Base-by-base conservation (phyloP, 2,888 invertebrate genomes). In the Andrena praecox region DNA sequence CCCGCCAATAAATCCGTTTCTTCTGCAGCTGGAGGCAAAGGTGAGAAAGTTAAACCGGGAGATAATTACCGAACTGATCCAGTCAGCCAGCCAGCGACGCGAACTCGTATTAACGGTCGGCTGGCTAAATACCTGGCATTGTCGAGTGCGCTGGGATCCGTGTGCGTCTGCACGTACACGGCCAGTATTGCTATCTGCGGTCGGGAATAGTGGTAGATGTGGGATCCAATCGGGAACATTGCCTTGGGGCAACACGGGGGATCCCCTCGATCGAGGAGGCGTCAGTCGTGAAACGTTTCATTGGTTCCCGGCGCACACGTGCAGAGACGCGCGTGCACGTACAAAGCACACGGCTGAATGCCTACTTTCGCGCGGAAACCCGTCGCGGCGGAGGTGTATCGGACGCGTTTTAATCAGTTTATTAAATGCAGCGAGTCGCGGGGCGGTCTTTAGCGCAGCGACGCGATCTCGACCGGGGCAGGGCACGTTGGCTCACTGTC, bases 281-380 rank as follows among this genome's bases (percentile, higher is more conserved):
- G 89, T 90, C 87, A 88, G 87, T 80, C 88, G 85, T 84, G 86
- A 89, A 90, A 83, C 88, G 85, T 88, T 88, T 88, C 89, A 90
- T 90, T 90, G 89, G 89, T 83, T 87, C 88, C 56, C 33, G 74
- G 52, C 70, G 56, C 77, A 79, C 79, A 42, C 68, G 69, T 73
- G 72, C 75, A 64, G 59, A 31, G 60, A 42, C 42, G 56, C 59
- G 60, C 63, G 66, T 12, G 29, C 31, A 67, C 50, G 20, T 35
- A 69, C 72, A 50, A 63, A 74, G 54, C 59, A 59, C 68, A 48
- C 60, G 77, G 67, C 27, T 33, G 48, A 69, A 54, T 75, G 42
- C 70, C 42, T 56, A 68, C 54, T 75, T 84, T 60, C 33, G 56
- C 60, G 54, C 60, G 42, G 48, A 31, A 54, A 27, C 24, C 20